Evolutionary conservation across 2,888 invertebrate species (phyloP), one percentile per base, ranked within the genome.

Genomic region (Palloptera scutellata): DNA sequence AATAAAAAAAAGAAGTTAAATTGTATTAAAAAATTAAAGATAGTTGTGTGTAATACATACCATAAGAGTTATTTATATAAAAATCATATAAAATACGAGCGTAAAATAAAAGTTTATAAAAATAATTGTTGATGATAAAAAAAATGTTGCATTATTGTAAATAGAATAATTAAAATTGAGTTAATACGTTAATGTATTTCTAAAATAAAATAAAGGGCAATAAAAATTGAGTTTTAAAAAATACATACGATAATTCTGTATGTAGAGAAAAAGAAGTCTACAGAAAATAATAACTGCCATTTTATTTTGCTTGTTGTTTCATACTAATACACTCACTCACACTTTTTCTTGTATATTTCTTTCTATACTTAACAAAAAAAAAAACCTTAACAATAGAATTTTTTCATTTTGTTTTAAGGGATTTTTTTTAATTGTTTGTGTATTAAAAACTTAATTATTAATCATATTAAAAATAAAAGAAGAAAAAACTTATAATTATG

Each of bases 401-500:
- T 43, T 12, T 15, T 12, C 67, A 69, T 64, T 51, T 64, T 52
- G 48, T 58, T 61, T 48, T 41, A 57, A 51, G 3, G 11, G 40
- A n/a, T 62, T 58, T 45, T 12, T 15, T 62, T 64, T 48, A 20
- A 63, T 61, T 30, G 15, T 61, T 40, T 17, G 45, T 12, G 17
- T 20, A 20, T 11, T 43, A n/a, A n/a, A n/a, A n/a, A 48, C 12
- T n/a, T 48, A 3, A 48, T 48, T n/a, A n/a, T n/a, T n/a, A n/a
- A n/a, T 48, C 8, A n/a, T 48, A 48, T 5, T 15, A 71, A 71
- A 69, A 69, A 69, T 69, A 71, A 71, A n/a, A n/a, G 48, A 48
- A 48, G 8, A 48, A 48, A n/a, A n/a, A n/a, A n/a, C n/a, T n/a
- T 48, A 48, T n/a, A n/a, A 48, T n/a, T 48, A 48, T 30, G 6